Base-by-base conservation (phyloP, 1,140 invertebrate species). In the Sycobia sp. region DNA sequence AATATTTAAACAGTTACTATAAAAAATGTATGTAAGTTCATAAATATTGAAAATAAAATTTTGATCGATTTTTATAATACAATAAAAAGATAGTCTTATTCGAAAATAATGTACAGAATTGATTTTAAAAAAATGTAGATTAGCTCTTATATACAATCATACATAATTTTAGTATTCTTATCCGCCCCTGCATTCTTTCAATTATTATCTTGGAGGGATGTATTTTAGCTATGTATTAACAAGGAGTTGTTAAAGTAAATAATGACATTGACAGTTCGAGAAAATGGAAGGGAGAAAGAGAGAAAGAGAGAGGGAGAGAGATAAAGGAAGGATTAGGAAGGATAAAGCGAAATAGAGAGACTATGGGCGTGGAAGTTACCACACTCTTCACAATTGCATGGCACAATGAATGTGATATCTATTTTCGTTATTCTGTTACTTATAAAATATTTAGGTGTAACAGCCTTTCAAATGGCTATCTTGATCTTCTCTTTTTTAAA, bases 201-300 rank as follows among this genome's bases (percentile, higher is more conserved):
- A n/a, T 79, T 79, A 79, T 80, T 79, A 80, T 82, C 76, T 75
- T 79, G 76, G 74, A 82, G 77, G 79, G 78, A 78, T 75, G 77
- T 75, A 77, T 73, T 80, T 79, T 55, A 72, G 71, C 78, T 80
- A 79, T 75, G 73, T 78, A 76, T 74, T 72, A 74, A 74, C 69
- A 74, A 78, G 74, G 76, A 77, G 39, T 14, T 55, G 44, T n/a
- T 41, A 34, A 47, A 44, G 23, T 46, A 43, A 62, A 32, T 7
- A 62, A 29, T n/a, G n/a, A n/a, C n/a, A n/a, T n/a, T n/a, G n/a
- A n/a, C n/a, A n/a, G n/a, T n/a, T n/a, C n/a, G n/a, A n/a, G n/a
- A n/a, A n/a, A n/a, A n/a, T n/a, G n/a, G n/a, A n/a, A n/a, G n/a
- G n/a, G n/a, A n/a, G n/a, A n/a, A n/a, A n/a, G n/a, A n/a, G n/a